Evolutionary conservation across 2,888 invertebrate genomes (phyloP), one percentile per base, ranked within the genome.

Genomic region (Aspidiotus destructor): DNA sequence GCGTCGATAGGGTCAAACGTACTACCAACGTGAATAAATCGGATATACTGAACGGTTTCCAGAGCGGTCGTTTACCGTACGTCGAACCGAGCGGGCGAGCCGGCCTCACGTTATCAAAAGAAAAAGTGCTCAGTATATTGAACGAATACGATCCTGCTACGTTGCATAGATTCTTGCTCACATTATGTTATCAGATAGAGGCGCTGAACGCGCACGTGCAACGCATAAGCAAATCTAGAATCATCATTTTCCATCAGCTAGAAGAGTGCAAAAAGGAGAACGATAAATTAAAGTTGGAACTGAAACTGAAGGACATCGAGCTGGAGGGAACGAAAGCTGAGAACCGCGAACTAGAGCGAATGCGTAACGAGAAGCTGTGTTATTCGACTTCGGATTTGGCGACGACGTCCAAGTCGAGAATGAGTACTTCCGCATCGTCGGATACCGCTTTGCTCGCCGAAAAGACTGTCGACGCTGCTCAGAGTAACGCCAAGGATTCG

Each of bases 291-390:
- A 84, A 85, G 75, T 89, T 90, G 79, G 87, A 91, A 89, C 78
- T 91, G 74, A 89, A 89, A 77, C 89, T 91, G 77, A 86, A 86
- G 76, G 87, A 85, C 75, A 89, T 90, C 74, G 89, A 91, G 76
- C 75, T 90, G 74, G 90, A 90, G 77, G 89, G 89, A n/a, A 88
- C 89, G 15, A 81, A 84, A 72, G 89, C 89, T 1, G 83, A 85
- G 70, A 82, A 89, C 69, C 83, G 89, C n/a, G 83, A 88, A 72
- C 78, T 89, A 71, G 89, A 89, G 75, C 80, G 55, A 2, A 41
- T 62, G 62, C 57, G 62, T 1, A 62, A 55, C 41, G 48, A 54
- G 10, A 69, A 69, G 42, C 55, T 62, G 52, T 54, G 69, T 54
- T 67, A 67, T 16, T 67, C 67, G 41, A 58, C 67, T 16, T 57